phyloP scores from a whole-genome alignment of 2,113 vertebrate genomes.

The Empidonax alnorum region DNA sequence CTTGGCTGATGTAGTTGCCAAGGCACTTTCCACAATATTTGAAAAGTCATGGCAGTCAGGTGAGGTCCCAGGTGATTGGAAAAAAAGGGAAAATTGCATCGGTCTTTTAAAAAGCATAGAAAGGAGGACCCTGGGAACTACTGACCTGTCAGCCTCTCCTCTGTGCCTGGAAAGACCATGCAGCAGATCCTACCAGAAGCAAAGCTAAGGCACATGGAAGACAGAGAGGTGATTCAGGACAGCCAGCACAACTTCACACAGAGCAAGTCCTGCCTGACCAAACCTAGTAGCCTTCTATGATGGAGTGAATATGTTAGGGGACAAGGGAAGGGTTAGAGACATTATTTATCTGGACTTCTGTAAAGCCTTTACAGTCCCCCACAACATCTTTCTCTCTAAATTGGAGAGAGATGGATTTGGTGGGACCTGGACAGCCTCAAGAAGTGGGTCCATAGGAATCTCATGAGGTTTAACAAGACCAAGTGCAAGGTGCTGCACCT shows the following conservation, averaged over 20 bases:
- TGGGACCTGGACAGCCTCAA: background rate
- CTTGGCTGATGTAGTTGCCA: background rate
- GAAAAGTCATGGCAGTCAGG: background rate
- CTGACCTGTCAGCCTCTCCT: background rate
- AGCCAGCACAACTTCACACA: background rate
- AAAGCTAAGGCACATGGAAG: background rate
- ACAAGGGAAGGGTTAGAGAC: background rate
- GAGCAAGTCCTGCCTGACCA: background rate
- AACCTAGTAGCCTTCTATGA: background rate
- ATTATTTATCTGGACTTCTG: background rate
- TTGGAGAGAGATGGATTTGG: background rate
- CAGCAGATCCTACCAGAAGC: background rate
- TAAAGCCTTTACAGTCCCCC: background rate
- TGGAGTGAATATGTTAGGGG: background rate
- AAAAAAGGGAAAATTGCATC: background rate
- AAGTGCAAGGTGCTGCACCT: background rate
- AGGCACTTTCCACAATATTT: background rate
- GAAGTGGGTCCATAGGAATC: background rate
- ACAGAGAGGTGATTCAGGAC: background rate
- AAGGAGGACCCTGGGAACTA: background rate
- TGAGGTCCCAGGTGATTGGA: background rate
- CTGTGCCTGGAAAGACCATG: background rate
- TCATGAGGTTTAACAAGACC: background rate
- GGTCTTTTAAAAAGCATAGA: background rate
- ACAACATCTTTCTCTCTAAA: background rate